Conservation (phyloP, 2,888 invertebrate genomes). For the Hirtodrosophila duncani region DNA sequence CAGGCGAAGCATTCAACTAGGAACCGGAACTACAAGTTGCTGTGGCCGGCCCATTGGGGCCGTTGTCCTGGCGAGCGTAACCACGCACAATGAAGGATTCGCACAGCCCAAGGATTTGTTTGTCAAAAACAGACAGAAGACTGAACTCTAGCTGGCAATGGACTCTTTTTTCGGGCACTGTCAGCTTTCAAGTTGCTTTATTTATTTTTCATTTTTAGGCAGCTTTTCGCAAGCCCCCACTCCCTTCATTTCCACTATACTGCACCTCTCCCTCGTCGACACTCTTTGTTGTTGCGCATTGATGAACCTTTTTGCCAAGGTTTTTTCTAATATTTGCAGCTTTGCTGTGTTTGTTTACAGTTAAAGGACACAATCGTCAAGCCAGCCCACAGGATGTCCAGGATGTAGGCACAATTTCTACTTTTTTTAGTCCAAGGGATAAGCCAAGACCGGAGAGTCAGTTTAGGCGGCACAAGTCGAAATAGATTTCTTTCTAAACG, state of each 20-base stretch:
- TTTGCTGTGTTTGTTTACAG: conserved; percentile 56
- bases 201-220: too few species aligned
- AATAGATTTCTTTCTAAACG: conserved; percentile 46
- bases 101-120: conserved; percentile 66
- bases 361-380: conserved; percentile 43
- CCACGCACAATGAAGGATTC: conserved; percentile 67
- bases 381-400: conserved; percentile 41
- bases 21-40: conserved; percentile 29
- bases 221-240: too few species aligned
- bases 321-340: conserved; percentile 56
- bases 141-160: too few species aligned
- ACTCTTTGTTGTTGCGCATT: too few species aligned
- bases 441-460: conserved; percentile 30
- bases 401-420: conserved; percentile 41
- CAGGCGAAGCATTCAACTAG: conserved; percentile 39
- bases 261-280: too few species aligned
- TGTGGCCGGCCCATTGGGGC: conserved; percentile 37
- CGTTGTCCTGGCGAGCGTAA: conserved; percentile 69
- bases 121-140: conserved; percentile 69
- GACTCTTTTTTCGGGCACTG: too few species aligned
- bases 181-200: too few species aligned
- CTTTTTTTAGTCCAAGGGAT: conserved; percentile 32
- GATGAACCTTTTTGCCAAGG: too few species aligned
- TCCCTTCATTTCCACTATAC: too few species aligned
- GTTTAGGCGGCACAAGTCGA: conserved; percentile 18